Evolutionary conservation across 1,140 invertebrate species (phyloP), one percentile per base, ranked within the genome.

Genomic region (Hestina assimilis): DNA sequence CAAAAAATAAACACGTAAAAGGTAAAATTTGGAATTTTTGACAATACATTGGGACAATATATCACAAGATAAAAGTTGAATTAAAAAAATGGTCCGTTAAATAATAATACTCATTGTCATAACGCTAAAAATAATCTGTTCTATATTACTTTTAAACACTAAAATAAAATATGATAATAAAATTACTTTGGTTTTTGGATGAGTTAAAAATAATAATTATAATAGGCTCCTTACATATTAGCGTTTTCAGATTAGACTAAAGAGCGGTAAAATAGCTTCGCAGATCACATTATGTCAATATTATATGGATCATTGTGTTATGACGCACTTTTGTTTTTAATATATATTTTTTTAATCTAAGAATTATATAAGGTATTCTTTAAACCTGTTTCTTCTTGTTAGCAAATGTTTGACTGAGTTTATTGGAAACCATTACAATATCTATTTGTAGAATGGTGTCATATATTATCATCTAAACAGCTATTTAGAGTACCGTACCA

Each of bases 111-210:
- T 61, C 48, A 31, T 56, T 31, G 55, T 65, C 14, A 55, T 58
- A 56, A 46, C 42, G 40, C 55, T 62, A 74, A 67, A 65, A 64
- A 63, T 70, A 63, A 59, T 42, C 9, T 11, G 8, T 42, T 42
- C 12, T 17, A 38, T 19, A 38, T 19, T 17, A 50, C 20, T 42
- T 42, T 52, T 29, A 20, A 20, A 17, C 24, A 42, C 47, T 40
- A 57, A 48, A 35, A 31, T 11, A 43, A 11, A 48, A 26, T 41
- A 51, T 38, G 26, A 64, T 40, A 58, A 69, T 63, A 48, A 73
- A 58, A 70, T 75, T 72, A 76, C 80, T 83, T 83, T 83, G 80
- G 80, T 81, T 76, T 73, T 63, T 23, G 63, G 60, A 46, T 38
- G 19, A 43, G 33, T 35, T 54, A 54, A 46, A 24, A 38, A 51